phyloP scores from a whole-genome alignment of 2,888 invertebrate species.

The Iphiclides podalirius region DNA sequence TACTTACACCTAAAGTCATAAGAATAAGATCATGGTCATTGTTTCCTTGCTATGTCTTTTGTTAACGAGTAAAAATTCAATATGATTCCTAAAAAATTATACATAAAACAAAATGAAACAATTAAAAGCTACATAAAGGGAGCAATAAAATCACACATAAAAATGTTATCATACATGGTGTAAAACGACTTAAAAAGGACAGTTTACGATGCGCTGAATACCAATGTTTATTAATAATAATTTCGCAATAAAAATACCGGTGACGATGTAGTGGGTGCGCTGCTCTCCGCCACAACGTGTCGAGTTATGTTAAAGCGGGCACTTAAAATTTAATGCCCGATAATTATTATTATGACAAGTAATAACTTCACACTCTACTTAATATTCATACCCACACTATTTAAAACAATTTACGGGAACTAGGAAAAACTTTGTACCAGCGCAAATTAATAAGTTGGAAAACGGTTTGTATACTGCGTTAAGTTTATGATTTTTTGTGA shows the following conservation, averaged over 20 bases:
- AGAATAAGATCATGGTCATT: no score
- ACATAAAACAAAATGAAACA: no score
- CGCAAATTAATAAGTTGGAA: no score
- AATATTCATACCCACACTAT: not conserved
- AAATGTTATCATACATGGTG: not conserved
- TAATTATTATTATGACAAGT: not conserved
- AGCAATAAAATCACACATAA: not conserved
- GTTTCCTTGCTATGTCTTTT: no score
- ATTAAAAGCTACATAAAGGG: not conserved
- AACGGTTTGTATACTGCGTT: no score
- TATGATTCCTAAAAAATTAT: no score
- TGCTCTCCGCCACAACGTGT: not conserved
- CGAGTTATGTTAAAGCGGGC: constrained; percentile 1
- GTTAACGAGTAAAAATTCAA: no score
- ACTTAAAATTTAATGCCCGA: constrained; percentile 34
- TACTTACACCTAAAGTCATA: no score
- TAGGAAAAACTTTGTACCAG: no score
- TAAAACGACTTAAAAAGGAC: not conserved
- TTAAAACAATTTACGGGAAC: no score
- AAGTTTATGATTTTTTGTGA: no score
- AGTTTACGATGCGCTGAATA: not conserved
- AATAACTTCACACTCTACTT: constrained; percentile 4
- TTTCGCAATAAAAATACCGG: not conserved
- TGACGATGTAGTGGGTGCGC: not conserved
- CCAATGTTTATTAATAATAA: not conserved